Evolutionary conservation across 2,888 invertebrate species (phyloP).

Genomic region (Microctonus aethiopoides): DNA sequence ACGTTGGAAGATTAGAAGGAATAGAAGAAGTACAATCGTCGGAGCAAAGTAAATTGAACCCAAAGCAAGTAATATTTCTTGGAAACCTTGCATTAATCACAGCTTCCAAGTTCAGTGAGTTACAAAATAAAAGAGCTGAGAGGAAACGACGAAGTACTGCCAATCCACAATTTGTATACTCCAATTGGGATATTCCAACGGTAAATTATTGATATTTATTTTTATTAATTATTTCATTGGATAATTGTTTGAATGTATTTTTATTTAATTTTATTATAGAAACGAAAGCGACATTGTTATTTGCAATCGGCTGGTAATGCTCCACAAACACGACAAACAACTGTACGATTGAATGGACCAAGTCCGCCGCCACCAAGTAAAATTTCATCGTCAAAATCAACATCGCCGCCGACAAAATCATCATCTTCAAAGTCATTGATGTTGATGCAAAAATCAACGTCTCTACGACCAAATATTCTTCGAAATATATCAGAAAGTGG

Average conservation of each 20-base stretch:
- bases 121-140: conserved; percentile 70
- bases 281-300: conserved; percentile 68
- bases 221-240: neutral
- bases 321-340: conserved; percentile 69
- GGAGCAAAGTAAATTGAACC: conserved; percentile 40
- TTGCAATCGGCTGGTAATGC: conserved; percentile 68
- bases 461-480: conserved; percentile 55
- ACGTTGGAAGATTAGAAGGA: conserved; percentile 19
- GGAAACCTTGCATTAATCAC: conserved; percentile 68
- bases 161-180: conserved; percentile 71
- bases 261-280: conserved; percentile 59
- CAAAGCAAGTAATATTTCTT: conserved; percentile 65
- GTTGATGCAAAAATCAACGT: conserved; percentile 48
- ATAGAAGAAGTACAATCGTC: conserved; percentile 34
- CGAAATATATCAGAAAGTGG: conserved; percentile 52
- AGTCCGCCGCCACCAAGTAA: conserved; percentile 57
- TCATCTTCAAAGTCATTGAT: conserved; percentile 52
- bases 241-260: neutral
- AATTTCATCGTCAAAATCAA: conserved; percentile 47
- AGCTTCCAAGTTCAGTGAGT: conserved; percentile 66
- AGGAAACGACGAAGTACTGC: conserved; percentile 70
- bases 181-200: conserved; percentile 60
- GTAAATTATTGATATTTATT: conserved; percentile 42
- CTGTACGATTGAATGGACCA: conserved; percentile 58
- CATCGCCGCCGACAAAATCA: conserved; percentile 48